Percentiles rank a stretch among this genome's conserved stretches.
Conservation (phyloP, 2,113 vertebrate genomes). For the Campylorhamphus procurvoides region DNA sequence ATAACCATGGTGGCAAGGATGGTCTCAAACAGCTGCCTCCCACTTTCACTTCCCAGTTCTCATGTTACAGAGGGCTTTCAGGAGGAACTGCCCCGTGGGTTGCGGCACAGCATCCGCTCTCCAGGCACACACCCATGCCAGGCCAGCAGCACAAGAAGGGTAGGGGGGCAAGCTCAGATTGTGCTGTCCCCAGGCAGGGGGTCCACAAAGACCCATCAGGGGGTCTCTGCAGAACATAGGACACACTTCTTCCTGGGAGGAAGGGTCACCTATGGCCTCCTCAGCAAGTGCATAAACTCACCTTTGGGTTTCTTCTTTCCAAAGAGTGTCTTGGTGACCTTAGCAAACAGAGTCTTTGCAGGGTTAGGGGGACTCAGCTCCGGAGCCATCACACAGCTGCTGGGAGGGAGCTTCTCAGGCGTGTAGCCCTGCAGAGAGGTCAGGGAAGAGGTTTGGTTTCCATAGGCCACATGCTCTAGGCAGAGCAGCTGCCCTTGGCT, state of each 20-base stretch:
- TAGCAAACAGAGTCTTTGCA: slow-evolving; percentile 92
- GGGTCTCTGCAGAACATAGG: neutral
- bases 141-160: neutral
- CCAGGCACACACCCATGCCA: neutral
- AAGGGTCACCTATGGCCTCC: neutral
- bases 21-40: neutral
- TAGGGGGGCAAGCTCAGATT: neutral
- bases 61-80: slow-evolving; percentile 13
- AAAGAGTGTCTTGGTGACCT: slow-evolving; percentile 95
- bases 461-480: neutral
- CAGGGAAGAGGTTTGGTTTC: neutral
- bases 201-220: neutral
- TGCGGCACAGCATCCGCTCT: slow-evolving; percentile 2
- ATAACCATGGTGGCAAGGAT: neutral
- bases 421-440: slow-evolving; percentile 85
- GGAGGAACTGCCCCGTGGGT: slow-evolving; percentile 2
- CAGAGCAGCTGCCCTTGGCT: slow-evolving; percentile 2
- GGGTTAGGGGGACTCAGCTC: slow-evolving; percentile 91
- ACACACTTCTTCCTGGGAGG: neutral
- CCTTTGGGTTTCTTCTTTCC: slow-evolving; percentile 90
- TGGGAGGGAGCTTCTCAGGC: slow-evolving; percentile 91
- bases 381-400: slow-evolving; percentile 90
- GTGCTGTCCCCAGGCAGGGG: neutral
- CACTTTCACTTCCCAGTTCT: slow-evolving; percentile 65
- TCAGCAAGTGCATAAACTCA: slow-evolving; percentile 40